Conservation (phyloP, 1,140 invertebrate species). For the Danaus melanippus region DNA sequence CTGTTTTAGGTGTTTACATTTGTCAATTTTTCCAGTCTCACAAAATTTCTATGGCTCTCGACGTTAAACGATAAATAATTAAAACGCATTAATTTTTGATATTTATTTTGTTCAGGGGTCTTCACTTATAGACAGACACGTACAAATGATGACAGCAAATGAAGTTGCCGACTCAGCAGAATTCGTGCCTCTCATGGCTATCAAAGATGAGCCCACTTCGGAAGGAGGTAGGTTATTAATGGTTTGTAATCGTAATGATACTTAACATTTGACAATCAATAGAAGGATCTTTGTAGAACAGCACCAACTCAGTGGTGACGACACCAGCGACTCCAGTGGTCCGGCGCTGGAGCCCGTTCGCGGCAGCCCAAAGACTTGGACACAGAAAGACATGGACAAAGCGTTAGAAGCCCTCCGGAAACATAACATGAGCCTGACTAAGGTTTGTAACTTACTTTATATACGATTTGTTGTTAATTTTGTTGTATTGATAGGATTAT, state of each 20-base stretch:
- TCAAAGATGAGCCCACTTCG: constrained; percentile 55
- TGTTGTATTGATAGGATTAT: neutral
- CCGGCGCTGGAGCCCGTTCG: constrained; percentile 62
- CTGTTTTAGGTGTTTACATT: too few species aligned
- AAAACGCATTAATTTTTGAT: too few species aligned
- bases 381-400: constrained; percentile 89
- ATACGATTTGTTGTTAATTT: neutral
- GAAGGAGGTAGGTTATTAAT: constrained; percentile 44
- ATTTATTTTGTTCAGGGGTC: constrained; percentile 27
- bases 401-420: constrained; percentile 87
- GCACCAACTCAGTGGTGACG: constrained; percentile 45
- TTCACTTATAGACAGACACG: constrained; percentile 40
- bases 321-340: constrained; percentile 49
- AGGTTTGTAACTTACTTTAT: constrained; percentile 57
- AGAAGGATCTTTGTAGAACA: constrained; percentile 32
- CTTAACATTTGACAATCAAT: neutral
- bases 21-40: too few species aligned
- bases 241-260: neutral
- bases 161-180: constrained; percentile 37
- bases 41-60: too few species aligned
- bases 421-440: constrained; percentile 90
- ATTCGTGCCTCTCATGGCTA: constrained; percentile 41
- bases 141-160: constrained; percentile 25
- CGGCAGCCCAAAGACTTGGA: constrained; percentile 85
- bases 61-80: too few species aligned